Percentiles rank a stretch among this genome's conserved stretches.
Conservation (phyloP, 2,888 invertebrate species). For the Torymus aiolomorphi region DNA sequence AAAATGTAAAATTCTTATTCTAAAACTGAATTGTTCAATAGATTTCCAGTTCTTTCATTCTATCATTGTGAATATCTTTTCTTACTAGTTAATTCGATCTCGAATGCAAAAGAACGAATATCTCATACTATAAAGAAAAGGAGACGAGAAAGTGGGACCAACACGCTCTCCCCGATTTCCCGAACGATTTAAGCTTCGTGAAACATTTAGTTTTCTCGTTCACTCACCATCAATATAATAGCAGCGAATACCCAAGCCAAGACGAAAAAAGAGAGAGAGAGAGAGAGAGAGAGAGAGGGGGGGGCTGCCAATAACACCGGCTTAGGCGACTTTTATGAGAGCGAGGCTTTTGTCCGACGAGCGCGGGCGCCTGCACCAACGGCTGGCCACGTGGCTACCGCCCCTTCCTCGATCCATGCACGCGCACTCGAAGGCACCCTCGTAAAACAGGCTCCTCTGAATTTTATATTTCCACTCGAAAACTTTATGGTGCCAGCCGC, state of each 20-base stretch:
- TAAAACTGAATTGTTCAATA: too few relatives aligned
- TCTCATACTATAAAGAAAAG: too few relatives aligned
- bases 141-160: too few relatives aligned
- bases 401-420: not conserved
- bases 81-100: too few relatives aligned
- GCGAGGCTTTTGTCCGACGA: conserved; percentile 35
- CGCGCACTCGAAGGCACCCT: conserved; percentile 4
- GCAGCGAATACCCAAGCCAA: too few relatives aligned
- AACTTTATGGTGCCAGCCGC: conserved; percentile 22
- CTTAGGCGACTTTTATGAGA: conserved; percentile 48
- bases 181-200: conserved; percentile 15
- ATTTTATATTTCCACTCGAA: conserved; percentile 51
- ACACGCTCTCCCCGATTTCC: not conserved
- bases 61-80: too few relatives aligned
- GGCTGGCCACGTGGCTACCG: not conserved
- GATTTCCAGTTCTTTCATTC: too few relatives aligned
- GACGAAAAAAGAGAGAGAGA: not conserved
- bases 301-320: conserved; percentile 41
- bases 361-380: not conserved
- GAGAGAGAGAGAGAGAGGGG: not conserved
- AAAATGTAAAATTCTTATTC: too few relatives aligned
- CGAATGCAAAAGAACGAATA: too few relatives aligned
- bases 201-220: conserved; percentile 39
- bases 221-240: conserved; percentile 34
- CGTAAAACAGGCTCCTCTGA: conserved; percentile 44